Conservation (phyloP, 2,888 invertebrate species). For the Tenthredo notha region DNA sequence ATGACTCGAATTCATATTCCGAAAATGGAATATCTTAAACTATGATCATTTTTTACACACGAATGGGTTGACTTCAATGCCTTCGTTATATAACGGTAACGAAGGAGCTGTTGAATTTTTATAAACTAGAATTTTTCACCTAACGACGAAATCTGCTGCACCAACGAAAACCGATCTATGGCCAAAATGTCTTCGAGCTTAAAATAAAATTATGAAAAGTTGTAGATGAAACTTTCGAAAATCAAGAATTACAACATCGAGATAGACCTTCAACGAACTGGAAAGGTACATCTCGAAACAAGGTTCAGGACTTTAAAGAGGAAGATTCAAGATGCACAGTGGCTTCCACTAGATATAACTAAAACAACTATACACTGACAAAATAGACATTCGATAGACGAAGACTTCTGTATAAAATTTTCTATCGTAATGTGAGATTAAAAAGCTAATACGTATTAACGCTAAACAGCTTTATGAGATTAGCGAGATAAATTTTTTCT, state of each 20-base stretch:
- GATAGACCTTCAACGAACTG: not conserved
- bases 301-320: conserved; percentile 21
- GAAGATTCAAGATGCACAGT: conserved; percentile 39
- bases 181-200: not conserved
- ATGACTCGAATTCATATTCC: not conserved
- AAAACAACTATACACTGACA: not conserved
- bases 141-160: not conserved
- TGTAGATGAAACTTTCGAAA: not conserved
- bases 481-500: not conserved
- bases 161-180: not conserved
- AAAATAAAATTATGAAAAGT: not conserved
- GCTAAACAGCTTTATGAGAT: not conserved
- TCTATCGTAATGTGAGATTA: not conserved
- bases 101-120: not conserved
- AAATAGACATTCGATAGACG: not conserved
- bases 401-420: not conserved
- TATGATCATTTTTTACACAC: not conserved
- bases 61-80: not conserved
- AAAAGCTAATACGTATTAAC: not conserved
- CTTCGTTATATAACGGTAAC: not conserved
- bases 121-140: not conserved
- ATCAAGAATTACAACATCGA: not conserved
- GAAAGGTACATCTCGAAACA: not conserved
- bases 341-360: not conserved
- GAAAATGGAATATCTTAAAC: not conserved